Conservation (phyloP, 2,888 invertebrate genomes). For the Ganaspis brasiliensis region DNA sequence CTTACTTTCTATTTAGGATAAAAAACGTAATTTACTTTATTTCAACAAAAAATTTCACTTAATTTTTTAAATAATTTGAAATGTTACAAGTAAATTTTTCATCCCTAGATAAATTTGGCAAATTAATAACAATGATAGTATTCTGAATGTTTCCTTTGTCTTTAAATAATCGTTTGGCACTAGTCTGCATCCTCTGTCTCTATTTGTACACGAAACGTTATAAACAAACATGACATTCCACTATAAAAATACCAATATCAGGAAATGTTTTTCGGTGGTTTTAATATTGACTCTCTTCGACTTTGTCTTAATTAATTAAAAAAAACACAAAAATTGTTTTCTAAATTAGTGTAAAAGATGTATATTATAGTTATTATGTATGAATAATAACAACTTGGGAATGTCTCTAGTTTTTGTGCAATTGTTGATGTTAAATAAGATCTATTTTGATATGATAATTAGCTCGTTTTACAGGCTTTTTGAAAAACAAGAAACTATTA, state of each 20-base stretch:
- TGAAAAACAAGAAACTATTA: not conserved
- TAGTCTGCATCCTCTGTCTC: constrained; percentile 13
- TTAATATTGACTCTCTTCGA: not conserved
- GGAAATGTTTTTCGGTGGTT: constrained; percentile 13
- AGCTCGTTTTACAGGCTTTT: too few species aligned
- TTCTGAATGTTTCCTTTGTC: constrained; percentile 38
- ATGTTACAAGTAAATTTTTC: too few species aligned
- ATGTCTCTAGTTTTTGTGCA: too few species aligned
- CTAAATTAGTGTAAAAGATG: too few species aligned
- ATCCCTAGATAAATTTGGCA: too few species aligned
- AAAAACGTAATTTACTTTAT: not conserved
- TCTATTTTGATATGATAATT: too few species aligned
- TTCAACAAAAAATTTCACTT: not conserved
- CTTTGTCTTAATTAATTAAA: too few species aligned
- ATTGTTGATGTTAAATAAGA: too few species aligned
- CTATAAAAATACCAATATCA: constrained; percentile 18
- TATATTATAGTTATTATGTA: too few species aligned
- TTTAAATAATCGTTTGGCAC: constrained; percentile 40
- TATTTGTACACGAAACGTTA: constrained; percentile 16
- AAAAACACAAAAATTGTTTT: too few species aligned
- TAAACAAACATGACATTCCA: constrained; percentile 19
- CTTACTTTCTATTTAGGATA: not conserved
- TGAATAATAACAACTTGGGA: too few species aligned
- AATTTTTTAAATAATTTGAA: not conserved
- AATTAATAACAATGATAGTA: too few species aligned